Evolutionary conservation across 2,113 vertebrate genomes (phyloP).

Genomic region (Oryctolagus cuniculus): DNA sequence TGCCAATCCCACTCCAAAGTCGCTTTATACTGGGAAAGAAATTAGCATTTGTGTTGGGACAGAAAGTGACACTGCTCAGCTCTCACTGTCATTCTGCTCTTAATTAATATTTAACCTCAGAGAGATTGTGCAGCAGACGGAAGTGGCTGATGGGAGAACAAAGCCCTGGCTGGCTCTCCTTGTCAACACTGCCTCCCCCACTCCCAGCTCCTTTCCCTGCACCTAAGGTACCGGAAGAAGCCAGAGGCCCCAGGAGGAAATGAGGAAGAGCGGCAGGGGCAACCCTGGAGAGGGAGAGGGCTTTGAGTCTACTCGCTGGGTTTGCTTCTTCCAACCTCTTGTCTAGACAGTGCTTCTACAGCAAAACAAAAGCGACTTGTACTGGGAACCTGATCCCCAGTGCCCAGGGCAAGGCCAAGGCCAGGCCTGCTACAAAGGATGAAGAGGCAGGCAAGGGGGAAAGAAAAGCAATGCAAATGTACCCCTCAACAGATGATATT

Average conservation of each 20-base stretch:
- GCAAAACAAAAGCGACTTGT: neutral
- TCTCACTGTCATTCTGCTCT: constrained; percentile 80
- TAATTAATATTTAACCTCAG: constrained; percentile 80
- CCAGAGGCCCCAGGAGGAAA: neutral
- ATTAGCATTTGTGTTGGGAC: constrained; percentile 81
- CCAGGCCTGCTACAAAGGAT: constrained; percentile 2
- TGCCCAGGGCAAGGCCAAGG: constrained; percentile 39
- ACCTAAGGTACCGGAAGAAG: neutral
- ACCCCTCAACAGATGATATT: constrained; percentile 80
- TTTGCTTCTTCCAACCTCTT: neutral
- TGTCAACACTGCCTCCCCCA: constrained; percentile 59
- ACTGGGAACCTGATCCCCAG: neutral
- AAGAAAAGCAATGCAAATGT: constrained; percentile 75
- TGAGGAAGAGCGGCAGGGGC: neutral
- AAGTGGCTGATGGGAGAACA: constrained; percentile 73
- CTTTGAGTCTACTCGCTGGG: neutral
- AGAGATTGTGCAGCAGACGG: constrained; percentile 69
- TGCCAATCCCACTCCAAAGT: constrained; percentile 76
- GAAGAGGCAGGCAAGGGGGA: constrained; percentile 62
- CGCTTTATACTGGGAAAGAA: constrained; percentile 76
- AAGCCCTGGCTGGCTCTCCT: constrained; percentile 62
- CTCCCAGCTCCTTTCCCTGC: constrained; percentile 26
- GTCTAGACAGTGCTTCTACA: neutral
- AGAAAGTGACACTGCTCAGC: constrained; percentile 81
- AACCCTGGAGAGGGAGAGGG: neutral